Percentiles rank a stretch among this genome's conserved stretches.
Evolutionary conservation across 2,113 vertebrate genomes (phyloP).

Genomic region (Ardeotis arabs): DNA sequence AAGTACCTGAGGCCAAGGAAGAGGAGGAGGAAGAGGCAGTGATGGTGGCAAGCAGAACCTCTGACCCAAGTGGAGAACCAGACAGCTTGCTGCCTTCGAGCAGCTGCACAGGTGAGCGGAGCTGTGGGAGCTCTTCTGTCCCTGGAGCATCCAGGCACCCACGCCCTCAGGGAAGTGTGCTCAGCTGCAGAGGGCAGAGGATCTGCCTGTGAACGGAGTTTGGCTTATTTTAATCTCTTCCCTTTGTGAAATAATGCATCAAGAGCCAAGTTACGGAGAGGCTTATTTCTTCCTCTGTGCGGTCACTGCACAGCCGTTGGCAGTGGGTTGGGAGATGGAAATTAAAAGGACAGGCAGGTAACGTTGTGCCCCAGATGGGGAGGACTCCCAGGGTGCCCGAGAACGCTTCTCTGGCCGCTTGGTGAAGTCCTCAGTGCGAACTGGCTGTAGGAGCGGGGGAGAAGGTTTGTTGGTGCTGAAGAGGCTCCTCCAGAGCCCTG

Average conservation of each 20-base stretch:
- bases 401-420: neutral
- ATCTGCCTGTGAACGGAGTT: neutral
- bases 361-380: neutral
- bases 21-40: conserved; percentile 78
- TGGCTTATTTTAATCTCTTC: neutral
- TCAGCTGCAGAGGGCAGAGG: neutral
- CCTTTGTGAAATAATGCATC: neutral
- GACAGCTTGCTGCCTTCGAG: conserved; percentile 73
- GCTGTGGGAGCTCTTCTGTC: neutral
- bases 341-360: neutral
- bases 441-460: neutral
- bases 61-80: conserved; percentile 73
- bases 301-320: rapidly evolving
- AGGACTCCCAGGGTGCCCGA: neutral
- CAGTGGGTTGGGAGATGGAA: neutral
- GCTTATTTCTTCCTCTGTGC: neutral
- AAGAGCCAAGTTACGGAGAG: neutral
- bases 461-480: neutral
- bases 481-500: neutral
- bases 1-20: conserved; percentile 80
- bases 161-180: rapidly evolving
- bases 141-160: neutral
- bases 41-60: conserved; percentile 60
- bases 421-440: neutral
- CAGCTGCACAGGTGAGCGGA: conserved; percentile 75